These are phyloP conservation scores for Lamellibrachia columna DNA, from an alignment of 2,888 invertebrate species.

Conservation along the genomic window DNA sequence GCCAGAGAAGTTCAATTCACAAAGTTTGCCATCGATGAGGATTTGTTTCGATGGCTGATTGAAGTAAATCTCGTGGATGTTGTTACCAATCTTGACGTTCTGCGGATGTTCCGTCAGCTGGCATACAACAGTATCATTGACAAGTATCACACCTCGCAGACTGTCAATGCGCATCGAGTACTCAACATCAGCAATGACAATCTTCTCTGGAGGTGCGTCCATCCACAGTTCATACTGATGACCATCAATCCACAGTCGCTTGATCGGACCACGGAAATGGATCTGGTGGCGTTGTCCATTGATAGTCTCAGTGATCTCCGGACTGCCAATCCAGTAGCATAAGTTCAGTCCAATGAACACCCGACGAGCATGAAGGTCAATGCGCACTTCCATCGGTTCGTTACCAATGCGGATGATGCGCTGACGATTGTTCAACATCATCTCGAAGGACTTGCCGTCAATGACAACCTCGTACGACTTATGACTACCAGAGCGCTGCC, in stretches of 20 bases:
- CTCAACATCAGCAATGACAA: constrained; percentile 82
- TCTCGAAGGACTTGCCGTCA: constrained; percentile 54
- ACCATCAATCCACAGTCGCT: constrained; percentile 60
- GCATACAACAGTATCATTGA: constrained; percentile 78
- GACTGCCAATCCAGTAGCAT: constrained; percentile 58
- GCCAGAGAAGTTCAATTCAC: constrained; percentile 56
- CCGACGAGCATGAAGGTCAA: constrained; percentile 51
- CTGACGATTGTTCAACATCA: constrained; percentile 49
- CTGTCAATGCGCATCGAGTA: constrained; percentile 88
- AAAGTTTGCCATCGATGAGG: constrained; percentile 72
- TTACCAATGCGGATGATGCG: constrained; percentile 40
- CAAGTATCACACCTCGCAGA: constrained; percentile 83
- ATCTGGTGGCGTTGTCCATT: constrained; percentile 46
- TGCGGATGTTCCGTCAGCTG: constrained; percentile 76
- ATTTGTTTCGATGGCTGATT: constrained; percentile 90
- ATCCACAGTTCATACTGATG: constrained; percentile 56
- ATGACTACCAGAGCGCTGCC: constrained; percentile 19
- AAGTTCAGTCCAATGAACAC: constrained; percentile 53
- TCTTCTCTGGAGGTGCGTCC: constrained; percentile 66
- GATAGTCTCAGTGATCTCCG: constrained; percentile 36
- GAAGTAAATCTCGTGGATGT: constrained; percentile 80
- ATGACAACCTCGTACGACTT: constrained; percentile 54
- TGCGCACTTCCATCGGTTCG: constrained; percentile 44
- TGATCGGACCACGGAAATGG: constrained; percentile 56
- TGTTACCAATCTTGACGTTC: constrained; percentile 80